Evolutionary conservation across 1,140 invertebrate genomes (phyloP), one percentile per base, ranked within the genome.

Genomic region (Drosophila ercepeae): DNA sequence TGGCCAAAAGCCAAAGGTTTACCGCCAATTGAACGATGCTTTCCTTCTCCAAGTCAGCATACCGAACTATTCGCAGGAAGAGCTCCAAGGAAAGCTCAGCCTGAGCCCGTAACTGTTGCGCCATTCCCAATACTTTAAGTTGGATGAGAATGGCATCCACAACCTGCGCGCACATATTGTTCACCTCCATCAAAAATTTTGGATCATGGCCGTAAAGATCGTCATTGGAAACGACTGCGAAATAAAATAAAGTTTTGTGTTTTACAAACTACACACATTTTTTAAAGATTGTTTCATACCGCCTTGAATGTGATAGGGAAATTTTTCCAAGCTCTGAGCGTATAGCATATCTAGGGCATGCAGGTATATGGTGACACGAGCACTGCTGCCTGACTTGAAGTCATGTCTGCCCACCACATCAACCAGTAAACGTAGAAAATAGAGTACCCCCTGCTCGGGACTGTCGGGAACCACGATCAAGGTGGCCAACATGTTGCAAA

Each of bases 381-480:
- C 92, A 16, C 91, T 92, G 25, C 91, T 92, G 50, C 92, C 91
- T 1, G 92, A 69, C 3, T 95, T 94, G 92, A 96, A 96, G 0
- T 91, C 91, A 77, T 94, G 96, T 67, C 94, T 93, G 75, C 95
- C 94, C 9, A 97, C 91, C 3, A 95, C 93, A 72, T 97, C 97
- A 3, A 97, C 89, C 6, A 98, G 91, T 4, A 94, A 93, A 64
- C 96, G 93, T 45, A 96, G 92, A 34, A 98, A 92, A 91, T 96
- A 97, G 6, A 98, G 90, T 16, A 95, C 95, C 9, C 96, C 95
- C 71, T 95, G 94, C 67, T 97, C 97, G 16, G 97, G 96, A 90
- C 96, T 97, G 90, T 99, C 97, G 5, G 97, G 97, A 21, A 98
- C 95, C 46, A 98, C 93, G 19, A 99, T 91, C 16, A 99, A 92